Base-by-base conservation (phyloP, 1,140 invertebrate species). In the Heliconius himera region DNA sequence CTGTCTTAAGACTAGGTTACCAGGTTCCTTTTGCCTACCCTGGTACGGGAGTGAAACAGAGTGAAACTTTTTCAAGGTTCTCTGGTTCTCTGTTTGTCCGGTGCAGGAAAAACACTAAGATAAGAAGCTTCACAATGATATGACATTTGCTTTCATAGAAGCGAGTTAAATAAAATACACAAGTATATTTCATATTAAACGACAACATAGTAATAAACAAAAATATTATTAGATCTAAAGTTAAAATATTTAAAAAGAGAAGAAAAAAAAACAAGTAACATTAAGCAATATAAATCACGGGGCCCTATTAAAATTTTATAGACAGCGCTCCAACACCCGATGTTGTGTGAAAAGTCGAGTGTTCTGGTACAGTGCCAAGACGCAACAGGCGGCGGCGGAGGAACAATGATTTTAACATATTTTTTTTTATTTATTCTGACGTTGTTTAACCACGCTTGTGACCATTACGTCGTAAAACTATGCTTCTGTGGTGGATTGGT, bases 331-430 rank as follows among this genome's bases (percentile, higher is more conserved):
- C 74, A 80, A 78, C 79, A 80, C 77, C 79, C 81, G 73, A 74
- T 78, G 78, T 77, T 76, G 78, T 80, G 81, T 80, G 81, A 77
- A 81, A 83, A 84, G 74, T 79, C 79, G 74, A 73, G 71, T 77
- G 76, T 74, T 56, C 66, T 86, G 84, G 84, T 82, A 66, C 16
- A 18, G 0, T 26, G 80, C 85, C 85, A 87, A 78, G 60, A 78
- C 81, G 85, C 86, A 87, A 87, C 86, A 87, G 86, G 86, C 83
- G 56, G 73, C 41, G 41, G 8, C 3, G 20, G 54, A 49, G 41
- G 66, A 46, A 79, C 78, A 75, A 56, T 56, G 8, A 56, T 22
- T 56, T 56, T 56, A 9, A 56, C 22, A 56, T 56, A 56, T 56
- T 56, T 56, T 56, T 20, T 56, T 22, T 20, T 51, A 22, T n/a